Evolutionary conservation across 2,113 vertebrate genomes (phyloP), one percentile per base, ranked within the genome.

Genomic region (Seriola dumerili): DNA sequence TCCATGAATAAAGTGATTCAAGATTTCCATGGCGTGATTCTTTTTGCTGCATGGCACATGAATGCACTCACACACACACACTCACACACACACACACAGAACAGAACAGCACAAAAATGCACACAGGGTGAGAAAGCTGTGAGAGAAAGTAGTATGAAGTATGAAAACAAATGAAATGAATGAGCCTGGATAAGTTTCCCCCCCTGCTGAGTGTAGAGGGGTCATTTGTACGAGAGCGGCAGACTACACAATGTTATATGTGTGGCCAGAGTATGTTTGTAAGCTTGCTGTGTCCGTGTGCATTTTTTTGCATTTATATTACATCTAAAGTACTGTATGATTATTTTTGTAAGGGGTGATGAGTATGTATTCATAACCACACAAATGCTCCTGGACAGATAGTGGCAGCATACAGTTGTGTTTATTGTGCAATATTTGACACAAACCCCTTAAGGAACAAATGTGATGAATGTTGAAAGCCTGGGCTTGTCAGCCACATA

Each of bases 151-250:
- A n/a, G n/a, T n/a, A n/a, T n/a, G 70, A 63, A 76, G 72, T 59
- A 80, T 83, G 69, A 86, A 75, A 87, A 58, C 3, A 21, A 88
- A 70, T 85, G 80, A 85, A 89, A 70, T 85, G 80, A 85, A 89
- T 62, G 81, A 88, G 71, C 63, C 72, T 44, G 66, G 76, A 58
- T 58, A 84, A 87, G 81, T 78, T 48, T 76, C 54, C 23, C 29
- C 85, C 66, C 73, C 78, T 76, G 72, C 80, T 81, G 82, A 78
- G 54, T 69, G 54, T 34, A 72, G 72, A 13, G 63, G 16, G 66
- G 61, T 66, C 54, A 79, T 84, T 74, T 64, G 50, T 72, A 61
- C 67, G 42, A 52, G 32, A 70, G 66, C 38, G 75, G 34, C 61
- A 85, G 72, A 71, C 62, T 46, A 76, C 59, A 73, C 74, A 38